Base-by-base conservation (phyloP, 2,888 invertebrate genomes). In the Polyommatus icarus region DNA sequence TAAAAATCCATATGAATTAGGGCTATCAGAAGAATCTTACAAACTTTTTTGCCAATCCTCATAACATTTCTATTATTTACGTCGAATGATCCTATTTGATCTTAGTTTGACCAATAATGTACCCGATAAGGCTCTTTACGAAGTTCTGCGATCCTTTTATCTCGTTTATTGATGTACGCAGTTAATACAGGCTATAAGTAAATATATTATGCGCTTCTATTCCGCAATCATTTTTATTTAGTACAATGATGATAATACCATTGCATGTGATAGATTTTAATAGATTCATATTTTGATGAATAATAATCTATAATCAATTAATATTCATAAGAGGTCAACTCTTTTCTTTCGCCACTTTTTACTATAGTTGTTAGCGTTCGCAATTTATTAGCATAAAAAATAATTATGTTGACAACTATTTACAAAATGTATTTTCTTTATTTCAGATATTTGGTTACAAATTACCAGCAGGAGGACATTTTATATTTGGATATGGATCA, bases 401-500 rank as follows among this genome's bases (percentile, higher is more conserved):
- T 50, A 3, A 40, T 40, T 40, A 40, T 8, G 8, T 40, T 40
- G 10, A 4, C 54, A 20, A 12, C 12, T 10, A 0, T 61, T 24
- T 24, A 7, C 2, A 10, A 10, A 61, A 24, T 61, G 18, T 18
- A 61, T 61, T 61, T 61, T 61, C 4, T 8, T 77, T 59, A 76
- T 78, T 78, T 95, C 91, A 96, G 96, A 88, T 95, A 73, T 84
- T 88, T 71, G 95, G 95, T 1, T 90, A 92, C 76, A 87, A 93
- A 75, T 90, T 96, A 78, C 95, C 96, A 7, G 91, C 92, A 36
- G 94, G 94, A 4, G 96, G 96, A 10, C 96, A 96, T 83, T 87
- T 96, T 7, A 96, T 96, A 10, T 89, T 96, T n/a, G 96, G 96
- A 29, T 96, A 96, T 86, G 96, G 96, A 82, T 95, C 95, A 82